Evolutionary conservation across 2,113 vertebrate genomes (phyloP), one percentile per base, ranked within the genome.

Genomic region (Vulpes vulpes): DNA sequence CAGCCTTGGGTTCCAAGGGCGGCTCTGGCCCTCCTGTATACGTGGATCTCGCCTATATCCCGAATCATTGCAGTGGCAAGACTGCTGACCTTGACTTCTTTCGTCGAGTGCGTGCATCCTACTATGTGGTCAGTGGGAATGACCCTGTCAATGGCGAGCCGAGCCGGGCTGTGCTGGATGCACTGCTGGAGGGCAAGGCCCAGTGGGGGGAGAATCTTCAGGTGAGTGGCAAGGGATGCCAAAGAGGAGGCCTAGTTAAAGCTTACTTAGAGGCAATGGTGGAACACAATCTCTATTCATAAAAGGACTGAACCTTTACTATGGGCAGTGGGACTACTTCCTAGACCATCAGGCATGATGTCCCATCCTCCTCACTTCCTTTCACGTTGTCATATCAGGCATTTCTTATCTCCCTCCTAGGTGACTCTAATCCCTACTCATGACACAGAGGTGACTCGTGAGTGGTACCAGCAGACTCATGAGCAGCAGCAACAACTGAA

Each of bases 401-500:
- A 19, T 89, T 78, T 96, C 80, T 97, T 88, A 2, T 94, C 95
- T 97, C 86, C 55, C 25, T 53, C 71, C 87, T 98, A 99, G 99
- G 99, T 99, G 98, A 99, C 99, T 1, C 96, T 99, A 98, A 99
- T 99, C 98, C 99, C 99, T 35, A 99, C 99, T 76, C 99, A 99
- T 12, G 99, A 99, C 98, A 99, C 99, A 0, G 99, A 99, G 97
- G 99, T 99, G 98, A 99, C 99, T 51, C 99, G 99, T 6, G 99
- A 99, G 96, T 99, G 99, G 99, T 99, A 99, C 98, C 99, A 99
- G 97, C 99, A 99, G 98, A 99, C 99, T 8, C 99, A 99, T 4
- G 99, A 99, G 98, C 99, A 99, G 97, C 99, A 99, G 98, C 99
- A 99, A 97, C 99, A 99, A 97, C 99, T 99, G 88, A 99, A 99